Evolutionary conservation across 2,113 vertebrate genomes (phyloP).

Genomic region (Orycteropus afer): DNA sequence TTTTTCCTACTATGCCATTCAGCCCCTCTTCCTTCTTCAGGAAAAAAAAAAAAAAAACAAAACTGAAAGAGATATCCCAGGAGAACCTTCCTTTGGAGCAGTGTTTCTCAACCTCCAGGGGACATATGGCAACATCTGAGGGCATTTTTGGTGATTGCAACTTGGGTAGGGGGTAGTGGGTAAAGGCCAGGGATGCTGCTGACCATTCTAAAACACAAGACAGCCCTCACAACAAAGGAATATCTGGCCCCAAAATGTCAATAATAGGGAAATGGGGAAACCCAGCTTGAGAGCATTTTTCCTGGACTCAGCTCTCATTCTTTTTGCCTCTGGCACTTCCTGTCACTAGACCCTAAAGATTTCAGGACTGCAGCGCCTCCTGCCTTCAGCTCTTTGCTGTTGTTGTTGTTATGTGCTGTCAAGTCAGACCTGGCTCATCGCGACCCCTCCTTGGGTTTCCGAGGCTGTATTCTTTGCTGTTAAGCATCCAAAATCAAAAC

Average conservation of each 20-base stretch:
- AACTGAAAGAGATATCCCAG: not conserved
- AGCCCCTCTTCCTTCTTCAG: not conserved
- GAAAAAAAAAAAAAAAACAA: no score
- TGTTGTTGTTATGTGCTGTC: no score
- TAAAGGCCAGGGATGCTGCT: not conserved
- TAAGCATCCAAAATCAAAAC: no score
- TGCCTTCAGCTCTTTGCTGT: no score
- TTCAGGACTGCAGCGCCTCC: not conserved
- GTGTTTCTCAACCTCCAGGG: not conserved
- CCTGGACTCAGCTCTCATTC: not conserved
- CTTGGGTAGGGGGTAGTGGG: no score
- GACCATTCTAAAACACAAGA: rapidly evolving
- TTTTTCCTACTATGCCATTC: not conserved
- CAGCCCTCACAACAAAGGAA: not conserved
- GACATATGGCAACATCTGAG: not conserved
- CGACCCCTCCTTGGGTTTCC: no score
- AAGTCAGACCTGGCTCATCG: no score
- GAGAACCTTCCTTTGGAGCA: not conserved
- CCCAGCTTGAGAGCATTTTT: not conserved
- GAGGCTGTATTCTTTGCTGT: no score
- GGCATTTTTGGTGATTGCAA: not conserved
- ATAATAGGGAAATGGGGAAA: not conserved
- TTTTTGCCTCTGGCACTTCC: not conserved
- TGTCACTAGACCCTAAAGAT: no score
- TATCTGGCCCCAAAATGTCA: rapidly evolving